Percentiles rank a stretch among this genome's conserved stretches.
Evolutionary conservation across 64 coral and sea anemone genomes (phyloP).

Genomic region (Montipora efflorescens): DNA sequence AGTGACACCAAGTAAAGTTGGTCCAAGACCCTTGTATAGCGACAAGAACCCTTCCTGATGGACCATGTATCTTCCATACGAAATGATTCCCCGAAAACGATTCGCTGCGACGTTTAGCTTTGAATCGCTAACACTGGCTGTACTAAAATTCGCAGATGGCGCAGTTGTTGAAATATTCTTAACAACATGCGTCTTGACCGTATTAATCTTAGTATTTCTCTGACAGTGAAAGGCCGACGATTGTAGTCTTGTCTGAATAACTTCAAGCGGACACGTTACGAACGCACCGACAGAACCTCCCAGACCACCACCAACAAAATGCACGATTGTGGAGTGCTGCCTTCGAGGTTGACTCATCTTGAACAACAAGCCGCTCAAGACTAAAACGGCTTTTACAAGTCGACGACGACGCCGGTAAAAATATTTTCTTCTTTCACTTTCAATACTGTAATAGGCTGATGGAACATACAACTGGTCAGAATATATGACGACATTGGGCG

Average conservation of each 20-base stretch:
- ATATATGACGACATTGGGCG: conserved; percentile 7
- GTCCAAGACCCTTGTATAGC: conserved; percentile 89
- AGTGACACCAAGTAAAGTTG: conserved; percentile 85
- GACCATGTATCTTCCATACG: conserved; percentile 87
- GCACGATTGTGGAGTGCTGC: conserved; percentile 67
- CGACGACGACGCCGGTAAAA: background rate
- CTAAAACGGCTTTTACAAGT: background rate
- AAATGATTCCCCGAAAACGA: conserved; percentile 75
- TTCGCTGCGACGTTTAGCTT: conserved; percentile 55
- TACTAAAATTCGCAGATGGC: conserved; percentile 45
- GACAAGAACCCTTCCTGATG: conserved; percentile 87
- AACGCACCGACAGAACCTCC: conserved; percentile 92
- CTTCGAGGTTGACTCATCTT: conserved; percentile 60
- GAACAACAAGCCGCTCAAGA: background rate
- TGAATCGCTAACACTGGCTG: conserved; percentile 20
- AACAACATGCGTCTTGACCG: background rate
- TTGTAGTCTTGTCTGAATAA: conserved; percentile 98
- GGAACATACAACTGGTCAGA: no score
- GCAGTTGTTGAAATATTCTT: conserved; percentile 51
- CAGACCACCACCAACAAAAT: conserved; percentile 92
- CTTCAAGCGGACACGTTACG: conserved; percentile 93
- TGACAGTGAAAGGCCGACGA: conserved; percentile 89
- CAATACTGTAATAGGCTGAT: background rate
- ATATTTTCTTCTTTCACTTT: background rate
- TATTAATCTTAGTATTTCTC: conserved; percentile 17